Evolutionary conservation across 2,797 vertebrate genomes (phyloP).

Genomic region (Poeciliopsis turneri): DNA sequence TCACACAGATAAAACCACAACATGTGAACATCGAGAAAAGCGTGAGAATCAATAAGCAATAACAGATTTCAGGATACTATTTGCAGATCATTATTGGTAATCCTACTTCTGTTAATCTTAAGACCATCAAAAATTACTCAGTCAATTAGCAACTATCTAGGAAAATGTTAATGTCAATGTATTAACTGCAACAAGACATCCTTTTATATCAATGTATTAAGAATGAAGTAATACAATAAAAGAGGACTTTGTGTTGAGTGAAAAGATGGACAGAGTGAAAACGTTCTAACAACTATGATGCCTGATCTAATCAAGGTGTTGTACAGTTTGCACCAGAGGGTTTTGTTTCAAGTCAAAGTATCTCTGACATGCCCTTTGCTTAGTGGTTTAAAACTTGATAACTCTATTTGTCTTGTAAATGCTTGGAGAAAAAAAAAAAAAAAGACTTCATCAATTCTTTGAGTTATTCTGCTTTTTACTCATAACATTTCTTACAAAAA

Average conservation of each 20-base stretch:
- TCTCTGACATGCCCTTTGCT: background rate
- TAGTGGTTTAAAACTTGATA: background rate
- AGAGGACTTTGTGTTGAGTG: background rate
- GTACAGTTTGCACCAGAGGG: background rate
- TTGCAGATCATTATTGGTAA: background rate
- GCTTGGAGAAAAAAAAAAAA: background rate
- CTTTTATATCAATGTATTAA: background rate
- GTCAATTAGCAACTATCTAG: background rate
- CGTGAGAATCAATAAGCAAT: background rate
- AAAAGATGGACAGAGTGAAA: background rate
- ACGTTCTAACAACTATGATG: background rate
- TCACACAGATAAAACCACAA: background rate
- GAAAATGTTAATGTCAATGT: background rate
- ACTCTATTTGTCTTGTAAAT: background rate
- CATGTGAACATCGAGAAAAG: background rate
- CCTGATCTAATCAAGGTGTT: background rate
- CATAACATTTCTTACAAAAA: constrained; percentile 53
- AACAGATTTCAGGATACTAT: background rate
- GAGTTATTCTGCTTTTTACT: constrained; percentile 19
- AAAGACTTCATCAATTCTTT: background rate
- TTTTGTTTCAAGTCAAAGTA: background rate
- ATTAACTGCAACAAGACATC: background rate
- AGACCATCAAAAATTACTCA: background rate
- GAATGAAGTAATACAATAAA: background rate
- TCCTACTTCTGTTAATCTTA: background rate